A percentile compares a stretch with the other conserved stretches of the same genome.
These are phyloP conservation scores for Antennarius maculatus DNA, from an alignment of 2,797 vertebrate species.

Conservation along the genomic window DNA sequence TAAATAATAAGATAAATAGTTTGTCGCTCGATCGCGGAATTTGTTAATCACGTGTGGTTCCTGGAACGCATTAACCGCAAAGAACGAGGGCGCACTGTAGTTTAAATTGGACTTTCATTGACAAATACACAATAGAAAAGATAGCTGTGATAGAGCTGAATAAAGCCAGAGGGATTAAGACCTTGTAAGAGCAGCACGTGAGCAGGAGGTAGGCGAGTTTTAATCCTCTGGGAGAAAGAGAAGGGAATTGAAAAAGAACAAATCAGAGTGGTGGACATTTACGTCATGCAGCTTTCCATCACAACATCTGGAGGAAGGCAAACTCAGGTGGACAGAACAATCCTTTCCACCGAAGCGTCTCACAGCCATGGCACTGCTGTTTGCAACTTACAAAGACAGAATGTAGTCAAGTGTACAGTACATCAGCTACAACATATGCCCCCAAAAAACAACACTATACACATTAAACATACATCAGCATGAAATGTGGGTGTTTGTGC, in stretches of 20 bases:
- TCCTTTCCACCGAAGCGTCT: conserved; percentile 5
- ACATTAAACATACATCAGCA: conserved; percentile 23
- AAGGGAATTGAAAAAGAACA: conserved; percentile 57
- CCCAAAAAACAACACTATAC: not conserved
- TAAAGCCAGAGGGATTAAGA: conserved; percentile 51
- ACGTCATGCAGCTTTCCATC: conserved; percentile 48
- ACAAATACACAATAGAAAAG: not conserved
- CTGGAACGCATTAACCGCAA: too few species aligned
- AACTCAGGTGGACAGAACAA: conserved; percentile 25
- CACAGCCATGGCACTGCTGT: conserved; percentile 7
- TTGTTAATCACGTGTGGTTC: too few species aligned
- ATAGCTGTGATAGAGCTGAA: conserved; percentile 6
- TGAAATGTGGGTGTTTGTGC: conserved; percentile 31
- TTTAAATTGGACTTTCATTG: conserved; percentile 4
- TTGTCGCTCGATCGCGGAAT: too few species aligned
- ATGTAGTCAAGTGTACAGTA: conserved; percentile 27
- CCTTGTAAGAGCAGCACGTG: conserved; percentile 50
- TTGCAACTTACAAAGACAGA: conserved; percentile 43
- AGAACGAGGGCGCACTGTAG: too few species aligned
- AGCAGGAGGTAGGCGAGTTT: conserved; percentile 27
- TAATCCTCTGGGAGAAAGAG: conserved; percentile 57
- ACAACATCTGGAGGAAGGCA: conserved; percentile 47
- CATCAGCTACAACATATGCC: conserved; percentile 32
- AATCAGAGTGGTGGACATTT: conserved; percentile 27
- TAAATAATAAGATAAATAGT: too few species aligned